Conservation (phyloP, 2,797 vertebrate species). For the Octomys mimax region DNA sequence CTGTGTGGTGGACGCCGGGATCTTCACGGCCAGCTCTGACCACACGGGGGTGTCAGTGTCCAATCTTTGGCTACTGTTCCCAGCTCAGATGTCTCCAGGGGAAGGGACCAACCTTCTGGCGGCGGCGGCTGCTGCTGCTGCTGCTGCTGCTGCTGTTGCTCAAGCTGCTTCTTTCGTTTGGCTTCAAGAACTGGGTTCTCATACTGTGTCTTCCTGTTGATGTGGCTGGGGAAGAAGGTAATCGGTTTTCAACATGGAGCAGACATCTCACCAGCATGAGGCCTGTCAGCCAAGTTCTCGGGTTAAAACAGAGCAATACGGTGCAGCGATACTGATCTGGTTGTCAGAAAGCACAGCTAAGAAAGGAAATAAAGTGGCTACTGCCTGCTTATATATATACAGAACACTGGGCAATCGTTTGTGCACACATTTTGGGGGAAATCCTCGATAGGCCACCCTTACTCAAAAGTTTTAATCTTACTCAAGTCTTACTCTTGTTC, state of each 20-base stretch:
- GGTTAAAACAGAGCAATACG: slow-evolving; percentile 8
- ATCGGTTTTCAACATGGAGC: slow-evolving; percentile 70
- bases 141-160: slow-evolving; percentile 92
- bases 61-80: rapidly evolving
- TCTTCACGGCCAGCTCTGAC: slow-evolving; percentile 5
- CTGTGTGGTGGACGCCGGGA: rapidly evolving
- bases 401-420: background rate
- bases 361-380: background rate
- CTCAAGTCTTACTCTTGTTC: background rate
- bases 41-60: slow-evolving; percentile 35
- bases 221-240: slow-evolving; percentile 92
- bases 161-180: slow-evolving; percentile 97
- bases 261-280: slow-evolving; percentile 26
- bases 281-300: background rate
- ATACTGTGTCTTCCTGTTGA: slow-evolving; percentile 99
- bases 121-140: slow-evolving; percentile 82
- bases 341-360: background rate
- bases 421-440: background rate
- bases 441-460: background rate
- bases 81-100: background rate
- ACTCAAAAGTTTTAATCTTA: background rate
- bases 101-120: slow-evolving; percentile 87
- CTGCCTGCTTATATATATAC: background rate
- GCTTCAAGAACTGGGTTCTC: slow-evolving; percentile 98
- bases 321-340: background rate